Base-by-base conservation (phyloP, 2,113 vertebrate species). In the Ursus arctos region DNA sequence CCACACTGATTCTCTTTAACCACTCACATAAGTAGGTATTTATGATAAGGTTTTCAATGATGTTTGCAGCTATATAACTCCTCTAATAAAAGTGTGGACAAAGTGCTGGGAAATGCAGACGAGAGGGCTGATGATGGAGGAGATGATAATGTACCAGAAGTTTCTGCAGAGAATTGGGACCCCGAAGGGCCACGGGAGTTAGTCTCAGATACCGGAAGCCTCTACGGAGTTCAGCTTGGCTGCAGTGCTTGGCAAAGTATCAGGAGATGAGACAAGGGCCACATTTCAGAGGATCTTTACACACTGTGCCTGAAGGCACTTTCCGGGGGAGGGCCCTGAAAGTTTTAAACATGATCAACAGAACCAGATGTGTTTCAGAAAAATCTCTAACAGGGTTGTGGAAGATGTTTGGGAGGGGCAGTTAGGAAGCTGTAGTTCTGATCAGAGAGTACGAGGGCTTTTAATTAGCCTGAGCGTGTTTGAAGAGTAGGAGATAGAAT, bases 31-130 rank as follows among this genome's bases (percentile, higher is more conserved):
- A 84, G 69, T 59, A 24, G 43, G 31, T 88, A 53, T 88, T 84
- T 84, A 57, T 16, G 0, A 55, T 87, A 22, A 43, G 69, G 36
- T 28, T 51, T 87, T 95, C 82, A 95, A 85, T 33, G 33, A 90
- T 94, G 61, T 95, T 96, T 93, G 19, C 28, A 76, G 31, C 63
- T 57, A 40, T 80, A 33, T 80, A 80, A 95, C 69, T 83, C 92
- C 36, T 82, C 1, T 31, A 67, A 59, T 59, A 28, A 85, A 96
- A 96, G 43, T 83, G 51, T 51, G 57, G 80, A 53, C 74, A 49
- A n/a, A 49, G n/a, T 36, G n/a, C 90, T 80, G 21, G 26, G 22
- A 96, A 74, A 36, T 15, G 28, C 55, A 76, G 53, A 49, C 57
- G 22, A 91, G 59, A 95, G 53, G 59, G 55, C 53, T 72, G 43